phyloP scores from a whole-genome alignment of 2,113 vertebrate genomes.

The Ceratotherium simum region DNA sequence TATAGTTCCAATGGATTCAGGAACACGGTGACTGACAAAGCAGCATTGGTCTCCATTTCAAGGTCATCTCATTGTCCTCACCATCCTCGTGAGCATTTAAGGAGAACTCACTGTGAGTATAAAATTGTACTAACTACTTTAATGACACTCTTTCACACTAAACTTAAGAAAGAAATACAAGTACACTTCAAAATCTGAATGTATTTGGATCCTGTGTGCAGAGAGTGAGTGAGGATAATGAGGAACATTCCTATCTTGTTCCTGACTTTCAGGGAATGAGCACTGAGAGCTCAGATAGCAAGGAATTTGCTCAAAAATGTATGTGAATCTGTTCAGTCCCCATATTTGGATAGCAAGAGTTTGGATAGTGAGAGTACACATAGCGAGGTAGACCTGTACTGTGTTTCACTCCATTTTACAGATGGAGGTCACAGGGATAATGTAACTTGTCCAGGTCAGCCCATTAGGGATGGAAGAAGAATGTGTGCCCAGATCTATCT shows the following conservation, averaged over 20 bases:
- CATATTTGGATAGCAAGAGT: background rate
- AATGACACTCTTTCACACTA: background rate
- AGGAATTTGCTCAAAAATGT: background rate
- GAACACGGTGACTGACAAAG: no score
- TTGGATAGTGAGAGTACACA: background rate
- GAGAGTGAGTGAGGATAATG: background rate
- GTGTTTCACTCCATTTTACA: background rate
- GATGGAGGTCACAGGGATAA: background rate
- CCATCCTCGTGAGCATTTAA: no score
- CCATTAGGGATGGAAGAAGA: background rate
- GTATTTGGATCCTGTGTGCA: background rate
- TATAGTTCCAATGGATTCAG: background rate
- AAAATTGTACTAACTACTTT: background rate
- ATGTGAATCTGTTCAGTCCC: background rate
- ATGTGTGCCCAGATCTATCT: no score
- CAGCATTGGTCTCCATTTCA: background rate
- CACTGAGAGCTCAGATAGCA: background rate
- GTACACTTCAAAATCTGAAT: background rate
- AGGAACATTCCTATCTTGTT: accelerated
- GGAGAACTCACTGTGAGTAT: background rate
- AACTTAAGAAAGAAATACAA: background rate
- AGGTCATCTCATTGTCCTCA: background rate
- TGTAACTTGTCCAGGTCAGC: background rate
- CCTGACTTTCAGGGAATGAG: background rate
- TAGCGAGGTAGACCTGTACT: background rate